Evolutionary conservation across 2,888 invertebrate species (phyloP).

Genomic region (Odontomyia ornata): DNA sequence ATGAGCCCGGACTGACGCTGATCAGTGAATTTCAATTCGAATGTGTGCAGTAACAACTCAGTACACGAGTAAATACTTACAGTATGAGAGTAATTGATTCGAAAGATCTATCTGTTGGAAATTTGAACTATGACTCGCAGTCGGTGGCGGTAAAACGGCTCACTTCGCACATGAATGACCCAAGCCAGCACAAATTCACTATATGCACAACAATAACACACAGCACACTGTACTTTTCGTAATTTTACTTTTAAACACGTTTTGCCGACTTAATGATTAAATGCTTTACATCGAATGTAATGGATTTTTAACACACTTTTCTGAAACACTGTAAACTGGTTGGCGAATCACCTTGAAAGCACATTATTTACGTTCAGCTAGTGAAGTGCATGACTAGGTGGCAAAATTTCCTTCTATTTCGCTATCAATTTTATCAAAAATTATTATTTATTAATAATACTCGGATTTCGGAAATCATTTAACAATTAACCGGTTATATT

Average conservation of each 20-base stretch:
- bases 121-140: slow-evolving; percentile 36
- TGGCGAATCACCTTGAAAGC: slow-evolving; percentile 27
- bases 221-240: slow-evolving; percentile 22
- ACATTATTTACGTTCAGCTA: slow-evolving; percentile 12
- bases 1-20: background rate
- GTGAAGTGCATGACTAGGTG: background rate
- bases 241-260: slow-evolving; percentile 3
- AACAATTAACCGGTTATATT: too few relatives aligned
- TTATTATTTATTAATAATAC: too few relatives aligned
- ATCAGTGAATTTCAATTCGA: background rate
- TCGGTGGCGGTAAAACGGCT: background rate
- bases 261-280: slow-evolving; percentile 3
- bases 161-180: slow-evolving; percentile 11
- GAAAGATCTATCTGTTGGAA: slow-evolving; percentile 24
- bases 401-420: background rate
- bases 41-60: background rate
- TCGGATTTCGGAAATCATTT: too few relatives aligned
- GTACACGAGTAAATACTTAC: slow-evolving; percentile 22
- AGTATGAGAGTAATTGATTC: slow-evolving; percentile 25
- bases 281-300: slow-evolving; percentile 19
- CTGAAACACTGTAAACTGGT: slow-evolving; percentile 21
- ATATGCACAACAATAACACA: background rate
- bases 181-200: background rate
- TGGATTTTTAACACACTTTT: slow-evolving; percentile 25
- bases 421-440: too few relatives aligned